Evolutionary conservation across 2,113 vertebrate genomes (phyloP).

Genomic region (Gymnorhina tibicen): DNA sequence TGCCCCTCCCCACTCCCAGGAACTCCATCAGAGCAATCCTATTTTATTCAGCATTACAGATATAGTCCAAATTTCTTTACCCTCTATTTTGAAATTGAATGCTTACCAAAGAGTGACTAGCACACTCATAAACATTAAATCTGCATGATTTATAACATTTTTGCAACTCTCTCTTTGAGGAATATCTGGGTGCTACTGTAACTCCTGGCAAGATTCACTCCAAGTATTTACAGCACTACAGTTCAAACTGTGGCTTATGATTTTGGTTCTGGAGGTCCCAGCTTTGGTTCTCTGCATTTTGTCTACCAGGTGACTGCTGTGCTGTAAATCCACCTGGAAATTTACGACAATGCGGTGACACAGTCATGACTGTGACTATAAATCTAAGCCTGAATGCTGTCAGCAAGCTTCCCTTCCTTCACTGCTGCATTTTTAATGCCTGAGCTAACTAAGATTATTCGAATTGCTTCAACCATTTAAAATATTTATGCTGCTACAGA

Average conservation of each 20-base stretch:
- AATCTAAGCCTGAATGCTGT: slow-evolving; percentile 15
- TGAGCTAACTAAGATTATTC: slow-evolving; percentile 59
- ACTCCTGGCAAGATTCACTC: background rate
- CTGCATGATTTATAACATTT: background rate
- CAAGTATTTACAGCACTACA: background rate
- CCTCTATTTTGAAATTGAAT: background rate
- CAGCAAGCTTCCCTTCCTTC: slow-evolving; percentile 1
- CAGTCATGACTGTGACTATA: background rate
- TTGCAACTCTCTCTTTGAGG: background rate
- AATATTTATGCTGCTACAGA: slow-evolving; percentile 63
- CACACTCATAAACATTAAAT: background rate
- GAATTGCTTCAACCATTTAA: slow-evolving; percentile 57
- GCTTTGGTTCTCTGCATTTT: background rate
- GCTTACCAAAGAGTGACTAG: background rate
- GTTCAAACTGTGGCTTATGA: background rate
- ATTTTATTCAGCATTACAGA: background rate
- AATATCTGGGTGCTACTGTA: background rate
- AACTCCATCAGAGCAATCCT: background rate
- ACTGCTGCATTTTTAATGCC: slow-evolving; percentile 65
- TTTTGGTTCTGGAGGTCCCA: background rate
- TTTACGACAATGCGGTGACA: background rate
- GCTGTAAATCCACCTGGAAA: background rate
- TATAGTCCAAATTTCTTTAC: background rate
- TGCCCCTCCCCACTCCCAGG: background rate
- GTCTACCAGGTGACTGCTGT: background rate